Evolutionary conservation across 2,888 invertebrate genomes (phyloP).

Genomic region (Polia nebulosa): DNA sequence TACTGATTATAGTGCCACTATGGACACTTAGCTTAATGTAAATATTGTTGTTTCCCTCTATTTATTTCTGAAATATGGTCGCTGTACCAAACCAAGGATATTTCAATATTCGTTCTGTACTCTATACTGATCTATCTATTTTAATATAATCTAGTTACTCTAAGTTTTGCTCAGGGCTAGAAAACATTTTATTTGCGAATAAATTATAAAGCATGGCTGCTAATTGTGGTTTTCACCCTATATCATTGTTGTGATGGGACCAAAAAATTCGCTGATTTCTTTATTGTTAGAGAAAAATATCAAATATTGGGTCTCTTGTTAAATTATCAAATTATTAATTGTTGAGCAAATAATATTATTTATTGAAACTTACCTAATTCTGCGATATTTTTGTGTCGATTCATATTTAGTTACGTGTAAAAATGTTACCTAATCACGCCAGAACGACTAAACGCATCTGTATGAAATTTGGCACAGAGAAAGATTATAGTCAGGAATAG

Average conservation of each 20-base stretch:
- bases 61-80: neutral
- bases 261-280: slow-evolving; percentile 74
- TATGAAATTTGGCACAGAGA: no score
- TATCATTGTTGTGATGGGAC: slow-evolving; percentile 79
- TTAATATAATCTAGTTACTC: slow-evolving; percentile 23
- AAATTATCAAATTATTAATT: slow-evolving; percentile 30
- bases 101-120: slow-evolving; percentile 16
- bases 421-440: no score
- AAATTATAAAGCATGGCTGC: slow-evolving; percentile 38
- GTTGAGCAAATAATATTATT: slow-evolving; percentile 35
- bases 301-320: slow-evolving; percentile 59
- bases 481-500: no score
- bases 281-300: slow-evolving; percentile 50
- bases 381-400: slow-evolving; percentile 52
- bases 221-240: slow-evolving; percentile 55
- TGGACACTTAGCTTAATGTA: neutral
- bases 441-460: no score
- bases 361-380: slow-evolving; percentile 1
- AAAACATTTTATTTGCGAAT: slow-evolving; percentile 29
- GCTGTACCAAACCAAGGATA: neutral
- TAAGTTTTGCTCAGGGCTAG: slow-evolving; percentile 45
- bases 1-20: slow-evolving; percentile 14
- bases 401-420: neutral
- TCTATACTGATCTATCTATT: neutral
- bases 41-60: neutral